A percentile compares a stretch with the other conserved stretches of the same genome.
phyloP scores from a whole-genome alignment of 2,888 invertebrate genomes.

The Crossocerus cetratus region DNA sequence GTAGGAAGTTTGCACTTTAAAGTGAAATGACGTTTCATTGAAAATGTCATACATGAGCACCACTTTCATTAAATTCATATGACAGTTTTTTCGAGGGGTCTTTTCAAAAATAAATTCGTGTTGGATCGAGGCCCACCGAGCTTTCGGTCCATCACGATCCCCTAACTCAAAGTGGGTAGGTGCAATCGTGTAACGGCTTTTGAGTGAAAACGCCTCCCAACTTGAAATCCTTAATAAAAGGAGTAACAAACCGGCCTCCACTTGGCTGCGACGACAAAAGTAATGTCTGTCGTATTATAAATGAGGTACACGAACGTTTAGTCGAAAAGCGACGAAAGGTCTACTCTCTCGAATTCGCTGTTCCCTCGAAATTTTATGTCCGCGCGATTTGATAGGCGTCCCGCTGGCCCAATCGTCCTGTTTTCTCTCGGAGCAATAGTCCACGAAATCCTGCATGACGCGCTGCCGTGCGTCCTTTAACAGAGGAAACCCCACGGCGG shows the following conservation, averaged over 20 bases:
- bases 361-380: conserved; percentile 5
- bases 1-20: no score
- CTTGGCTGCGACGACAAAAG: background rate
- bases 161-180: background rate
- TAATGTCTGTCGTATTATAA: background rate
- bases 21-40: no score
- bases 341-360: conserved; percentile 9
- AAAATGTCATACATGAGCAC: no score
- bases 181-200: background rate
- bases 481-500: conserved; percentile 44
- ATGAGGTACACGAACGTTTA: background rate
- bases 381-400: conserved; percentile 34
- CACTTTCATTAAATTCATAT: no score
- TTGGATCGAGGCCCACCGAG: no score
- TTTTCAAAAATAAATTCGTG: no score
- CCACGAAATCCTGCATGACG: background rate
- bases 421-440: conserved; percentile 24
- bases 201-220: background rate
- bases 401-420: conserved; percentile 33
- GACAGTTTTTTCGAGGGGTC: no score
- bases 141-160: no score
- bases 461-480: conserved; percentile 19
- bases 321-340: conserved; percentile 5
- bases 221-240: background rate
- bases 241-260: background rate